Evolutionary conservation across 2,797 vertebrate species (phyloP).

Genomic region (Trematomus bernacchii): DNA sequence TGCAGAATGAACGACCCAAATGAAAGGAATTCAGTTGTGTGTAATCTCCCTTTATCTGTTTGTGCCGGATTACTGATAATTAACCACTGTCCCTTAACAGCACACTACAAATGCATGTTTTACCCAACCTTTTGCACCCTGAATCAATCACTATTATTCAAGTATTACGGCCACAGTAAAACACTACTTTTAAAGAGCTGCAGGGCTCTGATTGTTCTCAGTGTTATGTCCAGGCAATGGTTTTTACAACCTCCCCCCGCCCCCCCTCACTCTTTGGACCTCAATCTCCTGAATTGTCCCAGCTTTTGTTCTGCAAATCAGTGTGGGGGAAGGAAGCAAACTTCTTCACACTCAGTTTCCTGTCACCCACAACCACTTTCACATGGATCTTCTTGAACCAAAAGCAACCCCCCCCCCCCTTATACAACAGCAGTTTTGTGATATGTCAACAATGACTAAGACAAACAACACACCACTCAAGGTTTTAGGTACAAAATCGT

Average conservation of each 20-base stretch:
- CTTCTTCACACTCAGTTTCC: slow-evolving; percentile 61
- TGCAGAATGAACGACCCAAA: background rate
- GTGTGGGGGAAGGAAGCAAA: slow-evolving; percentile 48
- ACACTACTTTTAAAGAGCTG: background rate
- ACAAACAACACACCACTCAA: slow-evolving; percentile 20
- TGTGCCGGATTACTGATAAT: background rate
- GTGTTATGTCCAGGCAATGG: slow-evolving; percentile 22
- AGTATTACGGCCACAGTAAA: background rate
- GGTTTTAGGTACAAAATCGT: slow-evolving; percentile 42
- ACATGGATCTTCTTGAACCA: slow-evolving; percentile 21
- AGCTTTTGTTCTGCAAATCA: slow-evolving; percentile 72
- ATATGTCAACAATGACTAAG: too few relatives aligned
- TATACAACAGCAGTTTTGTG: too few relatives aligned
- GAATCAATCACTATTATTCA: background rate
- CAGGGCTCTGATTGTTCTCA: slow-evolving; percentile 29
- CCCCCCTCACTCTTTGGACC: slow-evolving; percentile 25
- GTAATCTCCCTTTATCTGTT: background rate
- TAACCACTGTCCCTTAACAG: background rate
- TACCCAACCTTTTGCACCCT: background rate
- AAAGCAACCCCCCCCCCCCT: background rate
- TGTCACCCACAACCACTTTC: slow-evolving; percentile 30
- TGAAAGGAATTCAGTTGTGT: too few relatives aligned
- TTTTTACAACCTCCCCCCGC: slow-evolving; percentile 21
- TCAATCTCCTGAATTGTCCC: slow-evolving; percentile 44
- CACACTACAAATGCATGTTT: background rate